Percentiles rank a stretch among this genome's conserved stretches.
These are phyloP conservation scores for Onychomys arenicola DNA, from an alignment of 2,797 vertebrate species.

Conservation along the genomic window DNA sequence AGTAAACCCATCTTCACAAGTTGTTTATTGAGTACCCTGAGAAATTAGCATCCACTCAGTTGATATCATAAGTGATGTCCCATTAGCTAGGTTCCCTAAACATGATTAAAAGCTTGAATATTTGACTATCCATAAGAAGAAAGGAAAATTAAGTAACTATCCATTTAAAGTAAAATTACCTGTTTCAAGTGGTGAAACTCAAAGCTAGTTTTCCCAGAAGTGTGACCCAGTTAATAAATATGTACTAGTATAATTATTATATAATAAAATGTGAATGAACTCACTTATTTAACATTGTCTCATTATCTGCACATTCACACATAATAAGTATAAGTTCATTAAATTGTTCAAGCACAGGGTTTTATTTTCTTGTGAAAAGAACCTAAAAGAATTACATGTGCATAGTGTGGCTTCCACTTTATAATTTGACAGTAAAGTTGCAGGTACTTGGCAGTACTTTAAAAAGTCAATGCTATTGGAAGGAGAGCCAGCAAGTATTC, in stretches of 20 bases:
- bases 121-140: constrained; percentile 37
- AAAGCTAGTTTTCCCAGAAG: constrained; percentile 51
- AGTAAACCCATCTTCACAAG: background rate
- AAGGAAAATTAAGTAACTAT: constrained; percentile 25
- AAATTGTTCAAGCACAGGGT: constrained; percentile 29
- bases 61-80: constrained; percentile 20
- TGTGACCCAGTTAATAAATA: constrained; percentile 35
- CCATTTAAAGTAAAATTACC: constrained; percentile 44
- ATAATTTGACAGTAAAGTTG: background rate
- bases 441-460: background rate
- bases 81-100: constrained; percentile 30
- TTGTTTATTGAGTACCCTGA: constrained; percentile 30
- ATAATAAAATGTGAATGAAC: constrained; percentile 2
- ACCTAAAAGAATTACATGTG: background rate
- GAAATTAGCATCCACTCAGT: constrained; percentile 43
- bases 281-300: constrained; percentile 1
- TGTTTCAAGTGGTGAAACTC: constrained; percentile 9
- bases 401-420: background rate
- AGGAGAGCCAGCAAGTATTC: background rate
- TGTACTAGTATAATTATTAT: constrained; percentile 16
- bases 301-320: constrained; percentile 22
- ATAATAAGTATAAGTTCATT: background rate
- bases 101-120: constrained; percentile 30
- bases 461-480: background rate
- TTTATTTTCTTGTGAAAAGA: background rate